Conservation (phyloP, 2,797 vertebrate genomes). For the Sparidentex hasta region DNA sequence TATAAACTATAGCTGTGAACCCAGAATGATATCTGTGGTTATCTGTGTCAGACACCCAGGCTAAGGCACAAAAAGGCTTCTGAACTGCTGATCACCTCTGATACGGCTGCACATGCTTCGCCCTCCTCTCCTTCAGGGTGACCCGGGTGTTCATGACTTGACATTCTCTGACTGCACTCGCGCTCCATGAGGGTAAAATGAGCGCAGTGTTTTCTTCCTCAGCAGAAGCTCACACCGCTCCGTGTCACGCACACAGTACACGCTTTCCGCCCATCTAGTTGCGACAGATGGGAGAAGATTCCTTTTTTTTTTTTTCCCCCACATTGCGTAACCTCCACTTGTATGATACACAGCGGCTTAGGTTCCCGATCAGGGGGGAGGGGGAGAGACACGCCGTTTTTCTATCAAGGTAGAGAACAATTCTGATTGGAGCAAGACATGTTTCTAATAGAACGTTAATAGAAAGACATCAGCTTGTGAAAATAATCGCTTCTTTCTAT, state of each 20-base stretch:
- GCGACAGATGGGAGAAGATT: slow-evolving; percentile 74
- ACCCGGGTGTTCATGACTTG: slow-evolving; percentile 48
- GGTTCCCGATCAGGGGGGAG: slow-evolving; percentile 23
- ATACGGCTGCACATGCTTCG: not conserved
- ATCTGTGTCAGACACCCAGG: slow-evolving; percentile 38
- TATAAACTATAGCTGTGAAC: not conserved
- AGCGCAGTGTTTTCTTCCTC: slow-evolving; percentile 48
- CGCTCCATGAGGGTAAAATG: slow-evolving; percentile 36
- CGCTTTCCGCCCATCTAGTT: slow-evolving; percentile 31
- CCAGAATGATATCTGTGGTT: slow-evolving; percentile 6
- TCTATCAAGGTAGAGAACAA: not conserved
- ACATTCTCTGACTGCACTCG: slow-evolving; percentile 60
- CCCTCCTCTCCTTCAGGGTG: not conserved
- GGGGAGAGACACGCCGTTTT: not conserved
- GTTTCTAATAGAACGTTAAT: not conserved
- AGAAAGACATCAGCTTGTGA: too few species aligned
- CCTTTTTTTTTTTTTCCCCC: slow-evolving; percentile 11
- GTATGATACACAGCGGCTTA: slow-evolving; percentile 39
- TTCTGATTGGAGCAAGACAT: not conserved
- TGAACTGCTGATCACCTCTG: not conserved
- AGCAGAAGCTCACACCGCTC: slow-evolving; percentile 45
- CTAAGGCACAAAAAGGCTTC: not conserved
- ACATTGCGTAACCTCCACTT: slow-evolving; percentile 70
- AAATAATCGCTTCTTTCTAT: too few species aligned
- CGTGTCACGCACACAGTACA: slow-evolving; percentile 37